Evolutionary conservation across 2,113 vertebrate genomes (phyloP).

Genomic region (Semnornis frantzii): DNA sequence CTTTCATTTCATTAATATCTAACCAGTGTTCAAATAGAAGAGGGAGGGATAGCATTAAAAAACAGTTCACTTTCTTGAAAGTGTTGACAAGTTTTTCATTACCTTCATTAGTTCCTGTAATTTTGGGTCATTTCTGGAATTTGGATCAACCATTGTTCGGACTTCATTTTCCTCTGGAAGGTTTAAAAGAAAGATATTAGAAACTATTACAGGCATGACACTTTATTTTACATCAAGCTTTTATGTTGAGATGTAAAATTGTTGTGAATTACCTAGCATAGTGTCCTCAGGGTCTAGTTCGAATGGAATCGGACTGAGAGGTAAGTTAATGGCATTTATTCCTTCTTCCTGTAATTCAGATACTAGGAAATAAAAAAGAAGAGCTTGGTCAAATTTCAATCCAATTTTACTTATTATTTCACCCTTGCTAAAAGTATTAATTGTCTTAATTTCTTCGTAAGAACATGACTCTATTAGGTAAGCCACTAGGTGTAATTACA

Average conservation of each 20-base stretch:
- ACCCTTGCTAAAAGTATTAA: conserved; percentile 39
- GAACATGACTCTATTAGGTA: conserved; percentile 13
- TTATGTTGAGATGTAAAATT: conserved; percentile 19
- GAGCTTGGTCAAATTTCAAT: conserved; percentile 29
- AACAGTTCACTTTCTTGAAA: not conserved
- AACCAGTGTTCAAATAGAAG: not conserved
- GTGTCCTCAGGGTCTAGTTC: conserved; percentile 98
- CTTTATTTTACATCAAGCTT: conserved; percentile 32
- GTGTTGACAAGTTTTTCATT: conserved; percentile 23
- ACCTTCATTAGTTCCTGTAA: conserved; percentile 91
- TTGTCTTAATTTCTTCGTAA: conserved; percentile 31
- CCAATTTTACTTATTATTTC: not conserved
- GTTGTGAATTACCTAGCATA: conserved; percentile 88
- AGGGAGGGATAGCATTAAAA: not conserved
- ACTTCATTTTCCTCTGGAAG: conserved; percentile 90
- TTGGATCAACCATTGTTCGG: conserved; percentile 90
- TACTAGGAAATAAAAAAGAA: conserved; percentile 77
- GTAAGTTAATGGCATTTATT: conserved; percentile 98
- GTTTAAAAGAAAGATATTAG: conserved; percentile 54
- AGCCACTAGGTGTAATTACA: conserved; percentile 7
- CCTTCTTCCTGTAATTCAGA: conserved; percentile 99
- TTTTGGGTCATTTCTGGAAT: conserved; percentile 87
- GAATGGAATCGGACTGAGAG: conserved; percentile 94
- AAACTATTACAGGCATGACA: not conserved
- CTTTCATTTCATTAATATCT: not conserved